These are phyloP conservation scores for Idaea aversata DNA, from an alignment of 2,888 invertebrate species.

Conservation along the genomic window DNA sequence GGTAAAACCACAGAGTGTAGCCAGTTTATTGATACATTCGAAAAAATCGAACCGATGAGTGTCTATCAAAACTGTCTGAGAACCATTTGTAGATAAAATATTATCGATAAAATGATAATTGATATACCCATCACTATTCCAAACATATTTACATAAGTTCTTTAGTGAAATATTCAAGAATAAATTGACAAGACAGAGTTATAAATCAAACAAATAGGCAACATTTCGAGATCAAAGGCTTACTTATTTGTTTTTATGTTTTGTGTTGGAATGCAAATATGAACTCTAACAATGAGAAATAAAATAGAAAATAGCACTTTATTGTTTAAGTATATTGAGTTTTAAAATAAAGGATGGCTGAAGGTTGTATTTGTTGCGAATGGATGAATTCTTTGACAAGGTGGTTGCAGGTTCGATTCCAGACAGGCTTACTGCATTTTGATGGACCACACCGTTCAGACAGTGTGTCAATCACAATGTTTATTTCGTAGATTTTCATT, in stretches of 20 bases:
- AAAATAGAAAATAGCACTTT: slow-evolving; percentile 5
- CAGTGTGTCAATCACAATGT: no score
- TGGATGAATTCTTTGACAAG: no score
- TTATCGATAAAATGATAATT: background rate
- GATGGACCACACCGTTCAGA: no score
- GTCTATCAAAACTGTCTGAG: no score
- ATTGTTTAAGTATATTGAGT: background rate
- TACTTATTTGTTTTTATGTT: background rate
- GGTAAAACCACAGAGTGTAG: no score
- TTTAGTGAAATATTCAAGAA: slow-evolving; percentile 44
- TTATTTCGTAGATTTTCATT: no score
- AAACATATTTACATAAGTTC: slow-evolving; percentile 17
- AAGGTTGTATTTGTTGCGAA: background rate
- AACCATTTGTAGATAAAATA: no score
- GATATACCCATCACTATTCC: background rate
- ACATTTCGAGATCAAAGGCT: slow-evolving; percentile 3
- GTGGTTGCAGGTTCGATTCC: no score
- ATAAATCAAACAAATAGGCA: slow-evolving; percentile 61
- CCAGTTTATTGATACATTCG: no score
- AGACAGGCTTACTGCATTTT: no score
- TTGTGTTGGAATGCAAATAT: slow-evolving; percentile 6
- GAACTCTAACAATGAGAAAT: slow-evolving; percentile 2
- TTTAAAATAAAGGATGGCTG: background rate
- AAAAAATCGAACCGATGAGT: no score
- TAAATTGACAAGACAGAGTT: slow-evolving; percentile 56